A percentile compares a stretch with the other conserved stretches of the same genome.
phyloP scores from a whole-genome alignment of 2,888 invertebrate genomes.

The Nomada fabriciana region DNA sequence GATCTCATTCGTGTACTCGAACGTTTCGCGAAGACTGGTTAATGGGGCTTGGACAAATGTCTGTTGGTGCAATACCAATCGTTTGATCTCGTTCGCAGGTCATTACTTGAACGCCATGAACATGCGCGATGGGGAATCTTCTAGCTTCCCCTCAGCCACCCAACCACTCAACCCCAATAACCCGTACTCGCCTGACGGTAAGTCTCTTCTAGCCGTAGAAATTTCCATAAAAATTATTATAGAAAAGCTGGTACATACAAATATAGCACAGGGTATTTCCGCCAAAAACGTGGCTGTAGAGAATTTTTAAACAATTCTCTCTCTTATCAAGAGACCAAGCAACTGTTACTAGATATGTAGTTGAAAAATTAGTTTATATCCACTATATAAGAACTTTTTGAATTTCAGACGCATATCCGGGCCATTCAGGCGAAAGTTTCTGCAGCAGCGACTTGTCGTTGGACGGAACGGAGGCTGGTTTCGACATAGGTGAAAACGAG shows the following conservation, averaged over 20 bases:
- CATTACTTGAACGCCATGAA: slow-evolving; percentile 88
- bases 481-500: slow-evolving; percentile 94
- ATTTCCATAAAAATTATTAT: slow-evolving; percentile 1
- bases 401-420: slow-evolving; percentile 90
- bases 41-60: slow-evolving; percentile 65
- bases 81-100: slow-evolving; percentile 84
- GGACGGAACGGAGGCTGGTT: slow-evolving; percentile 93
- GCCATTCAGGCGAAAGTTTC: slow-evolving; percentile 95
- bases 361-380: too few relatives aligned
- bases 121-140: slow-evolving; percentile 85
- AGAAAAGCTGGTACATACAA: neutral
- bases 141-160: slow-evolving; percentile 90
- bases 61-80: slow-evolving; percentile 61
- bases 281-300: too few relatives aligned
- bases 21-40: slow-evolving; percentile 69
- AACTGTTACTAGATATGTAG: too few relatives aligned
- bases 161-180: slow-evolving; percentile 95
- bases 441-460: slow-evolving; percentile 96
- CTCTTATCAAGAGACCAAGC: too few relatives aligned
- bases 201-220: slow-evolving; percentile 79
- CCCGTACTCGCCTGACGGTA: slow-evolving; percentile 96
- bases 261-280: neutral
- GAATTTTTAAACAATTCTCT: too few relatives aligned
- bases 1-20: neutral
- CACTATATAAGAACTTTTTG: neutral